Evolutionary conservation across 2,113 vertebrate species (phyloP), one percentile per base, ranked within the genome.

Genomic region (Ginglymostoma cirratum): DNA sequence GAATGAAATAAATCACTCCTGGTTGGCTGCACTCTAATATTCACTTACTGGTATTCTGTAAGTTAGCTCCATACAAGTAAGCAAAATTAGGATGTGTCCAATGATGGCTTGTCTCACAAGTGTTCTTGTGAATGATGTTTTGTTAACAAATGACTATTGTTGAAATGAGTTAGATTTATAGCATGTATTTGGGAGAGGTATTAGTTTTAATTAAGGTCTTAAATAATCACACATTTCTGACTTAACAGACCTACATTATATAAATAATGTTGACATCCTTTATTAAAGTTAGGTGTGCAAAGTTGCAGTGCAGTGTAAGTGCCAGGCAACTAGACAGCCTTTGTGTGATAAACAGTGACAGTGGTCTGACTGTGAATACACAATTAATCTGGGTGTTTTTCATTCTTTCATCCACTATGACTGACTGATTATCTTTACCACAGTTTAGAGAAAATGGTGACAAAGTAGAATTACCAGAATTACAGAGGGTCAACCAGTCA

Each of bases 361-460:
- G 38, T 83, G 83, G 83, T 17, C 42, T 7, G 42, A 87, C 19
- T 87, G 45, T 34, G 17, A 30, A 55, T 30, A 15, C 30, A 2
- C 38, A 48, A 42, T 70, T 38, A 66, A 70, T 94, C 67, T 94
- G 93, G 66, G 5, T 69, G 23, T 12, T n/a, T 92, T 90, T 89
- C 86, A 24, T 80, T 80, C 45, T 45, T 30, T 23, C n/a, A 27
- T 42, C 38, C 66, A 48, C 34, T 15, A 3, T 72, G 38, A 95
- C 67, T 72, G n/a, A 69, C 55, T 90, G 61, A 93, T 48, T 95
- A 38, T 72, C 94, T 95, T 72, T 95, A 72, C 23, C 17, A 27
- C 67, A 95, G 94, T 4, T 95, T 69, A 48, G 67, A 94, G 93
- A 94, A 42, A 70, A 67, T 30, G 66, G n/a, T 69, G 94, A 27